Percentiles rank a stretch among this genome's conserved stretches.
These are phyloP conservation scores for rabbit (Oryctolagus cuniculus) DNA, from an alignment of 2,113 vertebrate genomes.

Conservation along the genomic window mOryCun1.1 NC_091445.1:47116001-47116500, in stretches of 20 bases:
- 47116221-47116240: background rate
- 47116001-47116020: background rate
- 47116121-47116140: background rate
- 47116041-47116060: background rate
- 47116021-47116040: background rate
- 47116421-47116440: background rate
- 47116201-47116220: background rate
- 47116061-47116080: background rate
- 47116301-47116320: background rate
- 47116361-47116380: background rate
- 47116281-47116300: no score
- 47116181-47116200: background rate
- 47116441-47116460: background rate
- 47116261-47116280: background rate
- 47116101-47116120: no score
- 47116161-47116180: background rate
- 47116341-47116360: background rate
- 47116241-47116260: background rate
- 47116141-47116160: background rate
- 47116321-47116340: background rate
- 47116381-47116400: background rate
- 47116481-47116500: background rate
- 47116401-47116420: background rate
- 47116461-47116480: background rate
- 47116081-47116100: background rate